Percentiles rank a stretch among this genome's conserved stretches.
Conservation (phyloP, 1,140 invertebrate species). For the Ceratitis capitata region DNA sequence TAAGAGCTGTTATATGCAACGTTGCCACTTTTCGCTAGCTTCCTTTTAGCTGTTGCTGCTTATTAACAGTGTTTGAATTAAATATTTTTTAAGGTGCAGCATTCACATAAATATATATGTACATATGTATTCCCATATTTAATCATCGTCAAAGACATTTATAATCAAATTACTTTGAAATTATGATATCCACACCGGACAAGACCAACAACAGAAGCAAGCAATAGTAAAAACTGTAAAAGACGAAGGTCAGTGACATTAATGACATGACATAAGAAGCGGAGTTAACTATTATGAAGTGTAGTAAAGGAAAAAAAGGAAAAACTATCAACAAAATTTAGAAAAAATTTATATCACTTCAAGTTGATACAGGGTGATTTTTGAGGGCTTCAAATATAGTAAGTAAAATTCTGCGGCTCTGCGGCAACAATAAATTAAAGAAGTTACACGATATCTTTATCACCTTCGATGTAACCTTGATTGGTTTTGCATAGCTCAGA, state of each 20-base stretch:
- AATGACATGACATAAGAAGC: background rate
- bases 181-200: constrained; percentile 2
- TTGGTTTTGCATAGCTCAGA: no score
- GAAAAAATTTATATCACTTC: no score
- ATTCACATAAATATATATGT: constrained; percentile 34
- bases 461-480: no score
- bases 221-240: background rate
- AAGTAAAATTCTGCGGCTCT: no score
- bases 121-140: no score
- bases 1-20: background rate
- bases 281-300: no score
- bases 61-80: background rate
- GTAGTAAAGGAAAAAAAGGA: no score
- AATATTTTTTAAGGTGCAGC: background rate
- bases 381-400: no score
- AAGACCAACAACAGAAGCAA: background rate
- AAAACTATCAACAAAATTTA: no score
- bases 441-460: no score
- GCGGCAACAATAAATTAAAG: no score
- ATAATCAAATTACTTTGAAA: constrained; percentile 23
- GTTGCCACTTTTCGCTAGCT: background rate
- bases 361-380: no score
- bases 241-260: background rate
- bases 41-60: background rate
- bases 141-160: constrained; percentile 5